Conservation (phyloP, 2,888 invertebrate genomes). For the Diarsia mendica region DNA sequence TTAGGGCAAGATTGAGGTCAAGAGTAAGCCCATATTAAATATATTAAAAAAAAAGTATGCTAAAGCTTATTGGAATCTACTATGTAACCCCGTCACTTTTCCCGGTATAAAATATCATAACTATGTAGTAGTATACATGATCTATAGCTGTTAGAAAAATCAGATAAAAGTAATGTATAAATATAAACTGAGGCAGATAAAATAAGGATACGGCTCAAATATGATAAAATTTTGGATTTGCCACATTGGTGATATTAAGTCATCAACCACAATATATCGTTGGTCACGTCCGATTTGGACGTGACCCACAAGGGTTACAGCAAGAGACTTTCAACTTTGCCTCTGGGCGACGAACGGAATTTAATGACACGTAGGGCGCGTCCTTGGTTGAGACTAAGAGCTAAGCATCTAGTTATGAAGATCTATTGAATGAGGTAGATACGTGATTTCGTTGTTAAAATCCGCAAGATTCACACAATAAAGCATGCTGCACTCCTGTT, state of each 20-base stretch:
- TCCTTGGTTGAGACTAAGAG: neutral
- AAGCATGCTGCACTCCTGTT: too few species aligned
- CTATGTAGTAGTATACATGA: too few species aligned
- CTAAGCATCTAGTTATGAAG: too few species aligned
- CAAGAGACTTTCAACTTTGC: slow-evolving; percentile 31
- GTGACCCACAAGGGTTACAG: neutral
- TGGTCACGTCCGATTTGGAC: neutral
- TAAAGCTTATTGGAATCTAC: too few species aligned
- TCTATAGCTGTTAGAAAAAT: too few species aligned
- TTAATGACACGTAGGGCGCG: neutral
- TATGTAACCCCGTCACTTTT: too few species aligned
- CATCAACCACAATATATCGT: neutral
- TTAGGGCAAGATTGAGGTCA: too few species aligned
- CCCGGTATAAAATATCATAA: too few species aligned
- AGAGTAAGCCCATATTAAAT: too few species aligned
- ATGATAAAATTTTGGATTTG: neutral
- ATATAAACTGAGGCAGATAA: neutral
- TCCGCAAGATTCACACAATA: neutral
- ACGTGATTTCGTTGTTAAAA: neutral
- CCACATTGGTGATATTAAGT: neutral
- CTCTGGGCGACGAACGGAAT: slow-evolving; percentile 12
- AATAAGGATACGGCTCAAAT: neutral
- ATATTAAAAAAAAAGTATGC: too few species aligned
- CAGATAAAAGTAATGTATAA: neutral
- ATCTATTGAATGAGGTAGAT: neutral